These are phyloP conservation scores for Sarcophaga variegata DNA, from an alignment of 2,888 invertebrate species.

Conservation along the genomic window DNA sequence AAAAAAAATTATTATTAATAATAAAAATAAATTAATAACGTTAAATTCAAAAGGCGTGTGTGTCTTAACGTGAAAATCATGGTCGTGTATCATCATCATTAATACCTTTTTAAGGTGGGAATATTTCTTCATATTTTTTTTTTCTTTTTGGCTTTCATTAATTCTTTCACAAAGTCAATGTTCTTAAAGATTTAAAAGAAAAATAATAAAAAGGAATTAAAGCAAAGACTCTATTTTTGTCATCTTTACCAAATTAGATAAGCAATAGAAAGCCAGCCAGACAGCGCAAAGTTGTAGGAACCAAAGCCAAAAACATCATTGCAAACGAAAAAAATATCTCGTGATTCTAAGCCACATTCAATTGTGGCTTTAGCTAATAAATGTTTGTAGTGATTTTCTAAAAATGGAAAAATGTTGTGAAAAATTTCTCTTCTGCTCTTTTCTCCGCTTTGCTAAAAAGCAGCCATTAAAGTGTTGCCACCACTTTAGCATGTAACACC, in stretches of 20 bases:
- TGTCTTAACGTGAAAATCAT: conserved; percentile 18
- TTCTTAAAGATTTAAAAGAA: conserved; percentile 35
- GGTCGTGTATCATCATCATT: background rate
- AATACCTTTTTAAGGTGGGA: conserved; percentile 45
- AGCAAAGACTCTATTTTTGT: background rate
- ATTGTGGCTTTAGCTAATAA: background rate
- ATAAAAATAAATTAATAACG: conserved; percentile 34
- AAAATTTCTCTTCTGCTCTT: conserved; percentile 36
- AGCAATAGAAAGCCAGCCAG: background rate
- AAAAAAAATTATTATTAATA: background rate
- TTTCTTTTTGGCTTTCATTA: background rate
- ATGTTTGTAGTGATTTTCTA: conserved; percentile 10
- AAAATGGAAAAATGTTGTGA: background rate
- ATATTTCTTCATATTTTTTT: conserved; percentile 20
- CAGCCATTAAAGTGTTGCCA: background rate
- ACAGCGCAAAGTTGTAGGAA: background rate
- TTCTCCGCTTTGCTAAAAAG: background rate
- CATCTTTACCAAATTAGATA: conserved; percentile 38
- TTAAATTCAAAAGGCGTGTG: conserved; percentile 44
- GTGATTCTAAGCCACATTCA: conserved; percentile 29
- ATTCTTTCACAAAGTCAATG: conserved; percentile 43
- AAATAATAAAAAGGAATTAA: background rate
- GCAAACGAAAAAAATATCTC: background rate
- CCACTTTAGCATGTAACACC: background rate
- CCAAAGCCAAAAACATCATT: conserved; percentile 15